Percentiles rank a stretch among this genome's conserved stretches.
phyloP scores from a whole-genome alignment of 2,113 vertebrate species.

The Glaucidium brasilianum region DNA sequence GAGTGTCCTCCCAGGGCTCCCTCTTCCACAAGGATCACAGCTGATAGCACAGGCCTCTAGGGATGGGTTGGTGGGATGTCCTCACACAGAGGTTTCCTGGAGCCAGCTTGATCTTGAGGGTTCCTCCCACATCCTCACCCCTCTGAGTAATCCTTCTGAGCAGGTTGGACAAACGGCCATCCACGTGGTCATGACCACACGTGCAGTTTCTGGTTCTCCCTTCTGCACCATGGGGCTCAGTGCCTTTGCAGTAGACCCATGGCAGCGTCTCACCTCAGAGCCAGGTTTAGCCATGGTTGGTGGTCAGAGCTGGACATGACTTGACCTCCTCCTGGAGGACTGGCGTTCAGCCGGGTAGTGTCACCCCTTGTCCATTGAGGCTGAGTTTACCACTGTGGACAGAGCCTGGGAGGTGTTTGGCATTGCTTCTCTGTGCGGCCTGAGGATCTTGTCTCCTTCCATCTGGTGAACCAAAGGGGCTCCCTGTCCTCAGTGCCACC shows the following conservation, averaged over 20 bases:
- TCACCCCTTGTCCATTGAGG: neutral
- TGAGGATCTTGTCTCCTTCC: neutral
- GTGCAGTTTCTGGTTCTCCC: neutral
- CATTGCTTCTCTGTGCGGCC: neutral
- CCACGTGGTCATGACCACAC: neutral
- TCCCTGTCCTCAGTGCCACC: neutral
- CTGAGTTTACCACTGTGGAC: neutral
- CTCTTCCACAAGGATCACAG: neutral
- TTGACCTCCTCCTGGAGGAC: neutral
- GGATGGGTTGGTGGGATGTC: neutral
- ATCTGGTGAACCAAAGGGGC: neutral
- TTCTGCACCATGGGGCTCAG: rapidly evolving
- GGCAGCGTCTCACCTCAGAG: neutral
- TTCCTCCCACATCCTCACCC: neutral
- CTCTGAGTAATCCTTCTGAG: neutral
- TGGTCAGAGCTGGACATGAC: neutral
- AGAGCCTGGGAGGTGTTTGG: neutral
- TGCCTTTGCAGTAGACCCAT: neutral
- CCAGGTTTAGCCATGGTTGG: rapidly evolving
- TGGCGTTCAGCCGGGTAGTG: neutral
- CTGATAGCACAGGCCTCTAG: rapidly evolving
- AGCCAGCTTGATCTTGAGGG: neutral
- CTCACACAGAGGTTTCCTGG: neutral
- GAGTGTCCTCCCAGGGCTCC: neutral
- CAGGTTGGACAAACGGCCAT: rapidly evolving